These are phyloP conservation scores for Sakesphorus luctuosus DNA, from an alignment of 2,113 vertebrate species.

Conservation along the genomic window DNA sequence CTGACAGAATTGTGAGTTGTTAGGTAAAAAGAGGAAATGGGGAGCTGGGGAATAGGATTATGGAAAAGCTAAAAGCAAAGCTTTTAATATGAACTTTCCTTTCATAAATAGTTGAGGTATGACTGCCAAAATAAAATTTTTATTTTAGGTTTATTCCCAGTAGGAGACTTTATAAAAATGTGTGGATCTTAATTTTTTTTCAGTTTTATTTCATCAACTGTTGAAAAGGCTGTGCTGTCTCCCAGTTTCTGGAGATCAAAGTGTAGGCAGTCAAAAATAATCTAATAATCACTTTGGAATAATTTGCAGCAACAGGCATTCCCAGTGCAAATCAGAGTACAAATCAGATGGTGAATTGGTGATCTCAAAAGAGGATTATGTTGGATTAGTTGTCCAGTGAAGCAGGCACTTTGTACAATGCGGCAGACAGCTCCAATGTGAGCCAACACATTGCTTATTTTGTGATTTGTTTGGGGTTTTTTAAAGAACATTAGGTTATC, in stretches of 20 bases:
- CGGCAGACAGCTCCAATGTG: neutral
- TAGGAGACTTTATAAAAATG: neutral
- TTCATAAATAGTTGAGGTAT: neutral
- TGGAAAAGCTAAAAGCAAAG: slow-evolving; percentile 6
- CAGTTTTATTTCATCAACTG: neutral
- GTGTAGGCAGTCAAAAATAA: neutral
- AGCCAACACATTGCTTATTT: neutral
- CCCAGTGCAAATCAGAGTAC: neutral
- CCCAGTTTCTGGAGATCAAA: neutral
- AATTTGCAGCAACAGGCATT: slow-evolving; percentile 26
- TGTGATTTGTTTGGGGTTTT: neutral
- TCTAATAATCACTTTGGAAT: slow-evolving; percentile 7
- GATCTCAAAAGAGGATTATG: slow-evolving; percentile 58
- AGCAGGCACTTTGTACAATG: slow-evolving; percentile 35
- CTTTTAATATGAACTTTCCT: neutral
- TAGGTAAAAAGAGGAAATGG: neutral
- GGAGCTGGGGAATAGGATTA: slow-evolving; percentile 1
- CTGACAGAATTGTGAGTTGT: neutral
- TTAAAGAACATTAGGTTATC: neutral
- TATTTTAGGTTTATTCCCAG: neutral
- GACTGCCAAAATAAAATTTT: neutral
- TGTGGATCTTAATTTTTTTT: neutral
- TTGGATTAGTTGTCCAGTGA: slow-evolving; percentile 44
- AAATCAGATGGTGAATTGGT: slow-evolving; percentile 1
- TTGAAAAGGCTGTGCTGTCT: neutral